Percentiles rank a stretch among this genome's conserved stretches.
phyloP scores from a whole-genome alignment of 2,888 invertebrate species.

The Patella caerulea region DNA sequence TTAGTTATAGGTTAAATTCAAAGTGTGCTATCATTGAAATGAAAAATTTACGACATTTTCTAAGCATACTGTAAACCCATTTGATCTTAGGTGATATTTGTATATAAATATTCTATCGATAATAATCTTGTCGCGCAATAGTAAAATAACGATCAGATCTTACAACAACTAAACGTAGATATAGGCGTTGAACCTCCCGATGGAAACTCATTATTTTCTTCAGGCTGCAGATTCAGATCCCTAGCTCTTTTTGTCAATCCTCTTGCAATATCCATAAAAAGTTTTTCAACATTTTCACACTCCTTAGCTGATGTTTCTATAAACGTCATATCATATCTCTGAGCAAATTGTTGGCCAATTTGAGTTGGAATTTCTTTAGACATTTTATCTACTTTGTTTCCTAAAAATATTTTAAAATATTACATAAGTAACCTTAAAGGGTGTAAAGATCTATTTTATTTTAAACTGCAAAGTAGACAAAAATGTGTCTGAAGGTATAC shows the following conservation, averaged over 20 bases:
- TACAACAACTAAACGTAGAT: constrained; percentile 31
- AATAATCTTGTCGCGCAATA: no score
- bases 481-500: not conserved
- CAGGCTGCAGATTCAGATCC: constrained; percentile 48
- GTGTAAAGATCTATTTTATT: not conserved
- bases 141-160: constrained; percentile 22
- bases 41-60: no score
- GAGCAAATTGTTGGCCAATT: constrained; percentile 94
- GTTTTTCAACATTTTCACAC: constrained; percentile 95
- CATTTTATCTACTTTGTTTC: constrained; percentile 97
- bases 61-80: no score
- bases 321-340: constrained; percentile 92
- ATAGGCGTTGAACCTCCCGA: constrained; percentile 33
- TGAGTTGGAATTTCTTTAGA: constrained; percentile 92
- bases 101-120: no score
- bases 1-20: no score
- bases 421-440: not conserved
- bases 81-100: no score
- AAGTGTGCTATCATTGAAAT: no score
- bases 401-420: constrained; percentile 72
- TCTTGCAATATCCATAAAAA: constrained; percentile 97
- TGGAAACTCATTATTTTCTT: constrained; percentile 27
- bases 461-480: not conserved
- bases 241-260: constrained; percentile 74
- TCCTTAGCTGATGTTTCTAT: constrained; percentile 98